These are phyloP conservation scores for Liparis tanakae DNA, from an alignment of 2,797 vertebrate species.

Conservation along the genomic window DNA sequence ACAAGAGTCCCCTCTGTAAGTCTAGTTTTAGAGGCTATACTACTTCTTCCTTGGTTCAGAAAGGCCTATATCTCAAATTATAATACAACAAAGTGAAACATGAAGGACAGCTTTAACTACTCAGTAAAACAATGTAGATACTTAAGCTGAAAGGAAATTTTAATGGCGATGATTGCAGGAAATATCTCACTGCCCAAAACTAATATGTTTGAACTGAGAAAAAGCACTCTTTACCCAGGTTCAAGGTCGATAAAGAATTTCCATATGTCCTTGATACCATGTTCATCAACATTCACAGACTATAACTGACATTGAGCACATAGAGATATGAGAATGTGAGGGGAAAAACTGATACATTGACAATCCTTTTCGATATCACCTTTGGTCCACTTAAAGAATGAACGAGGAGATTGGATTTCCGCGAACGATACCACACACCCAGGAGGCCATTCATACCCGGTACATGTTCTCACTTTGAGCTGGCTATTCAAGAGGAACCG, in stretches of 20 bases:
- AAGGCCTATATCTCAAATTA: neutral
- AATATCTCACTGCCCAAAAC: neutral
- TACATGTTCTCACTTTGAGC: slow-evolving; percentile 71
- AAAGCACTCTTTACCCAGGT: neutral
- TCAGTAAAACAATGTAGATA: neutral
- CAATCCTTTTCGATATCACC: slow-evolving; percentile 63
- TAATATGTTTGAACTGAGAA: slow-evolving; percentile 5
- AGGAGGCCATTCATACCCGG: slow-evolving; percentile 70
- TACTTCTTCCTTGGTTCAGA: no score
- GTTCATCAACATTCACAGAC: slow-evolving; percentile 46
- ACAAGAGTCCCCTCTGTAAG: no score
- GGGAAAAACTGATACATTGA: slow-evolving; percentile 44
- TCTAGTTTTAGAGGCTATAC: no score
- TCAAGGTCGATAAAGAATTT: neutral
- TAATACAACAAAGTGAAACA: neutral
- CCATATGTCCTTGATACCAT: slow-evolving; percentile 21
- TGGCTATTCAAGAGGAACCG: slow-evolving; percentile 79
- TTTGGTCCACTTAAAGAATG: slow-evolving; percentile 73
- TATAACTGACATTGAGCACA: slow-evolving; percentile 26
- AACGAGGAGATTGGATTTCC: slow-evolving; percentile 63
- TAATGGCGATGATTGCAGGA: neutral
- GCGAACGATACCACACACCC: slow-evolving; percentile 46
- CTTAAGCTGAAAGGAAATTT: neutral
- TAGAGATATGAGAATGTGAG: slow-evolving; percentile 31
- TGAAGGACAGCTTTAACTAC: neutral